These are phyloP conservation scores for Cololabis saira DNA, from an alignment of 2,113 vertebrate species.

Conservation along the genomic window DNA sequence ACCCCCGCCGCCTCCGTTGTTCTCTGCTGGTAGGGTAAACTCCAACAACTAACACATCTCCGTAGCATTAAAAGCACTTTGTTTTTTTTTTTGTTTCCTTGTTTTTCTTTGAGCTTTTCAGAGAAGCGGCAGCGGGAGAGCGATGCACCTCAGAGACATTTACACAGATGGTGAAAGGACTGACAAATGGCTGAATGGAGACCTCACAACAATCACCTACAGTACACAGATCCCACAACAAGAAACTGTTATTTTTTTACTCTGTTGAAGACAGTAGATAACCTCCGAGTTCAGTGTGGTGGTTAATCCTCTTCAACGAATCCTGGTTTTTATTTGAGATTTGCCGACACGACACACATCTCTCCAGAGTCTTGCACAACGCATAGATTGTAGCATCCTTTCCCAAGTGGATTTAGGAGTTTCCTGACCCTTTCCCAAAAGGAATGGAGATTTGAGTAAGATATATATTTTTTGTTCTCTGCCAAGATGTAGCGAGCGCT, in stretches of 20 bases:
- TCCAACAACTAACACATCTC: slow-evolving; percentile 79
- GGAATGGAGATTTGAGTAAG: neutral
- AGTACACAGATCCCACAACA: slow-evolving; percentile 25
- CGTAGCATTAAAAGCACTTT: slow-evolving; percentile 65
- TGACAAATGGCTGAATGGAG: slow-evolving; percentile 38
- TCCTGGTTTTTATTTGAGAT: slow-evolving; percentile 46
- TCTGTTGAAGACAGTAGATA: slow-evolving; percentile 68
- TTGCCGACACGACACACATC: slow-evolving; percentile 33
- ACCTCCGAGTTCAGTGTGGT: slow-evolving; percentile 69
- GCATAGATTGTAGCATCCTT: slow-evolving; percentile 67
- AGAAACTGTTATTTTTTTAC: slow-evolving; percentile 69
- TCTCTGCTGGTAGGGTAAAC: slow-evolving; percentile 87
- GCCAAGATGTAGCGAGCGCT: slow-evolving; percentile 69
- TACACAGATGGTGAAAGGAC: slow-evolving; percentile 25
- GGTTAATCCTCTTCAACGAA: slow-evolving; percentile 15
- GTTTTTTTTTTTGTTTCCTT: slow-evolving; percentile 49
- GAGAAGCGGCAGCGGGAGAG: slow-evolving; percentile 47
- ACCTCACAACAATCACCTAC: slow-evolving; percentile 48
- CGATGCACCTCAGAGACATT: slow-evolving; percentile 50
- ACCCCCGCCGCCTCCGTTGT: slow-evolving; percentile 85
- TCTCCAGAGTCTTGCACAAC: slow-evolving; percentile 64
- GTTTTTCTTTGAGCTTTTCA: slow-evolving; percentile 45
- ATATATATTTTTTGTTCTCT: slow-evolving; percentile 39
- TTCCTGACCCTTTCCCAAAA: neutral
- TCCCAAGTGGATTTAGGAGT: slow-evolving; percentile 20